Conservation (phyloP, 1,140 invertebrate genomes). For the Myzus persicae region DNA sequence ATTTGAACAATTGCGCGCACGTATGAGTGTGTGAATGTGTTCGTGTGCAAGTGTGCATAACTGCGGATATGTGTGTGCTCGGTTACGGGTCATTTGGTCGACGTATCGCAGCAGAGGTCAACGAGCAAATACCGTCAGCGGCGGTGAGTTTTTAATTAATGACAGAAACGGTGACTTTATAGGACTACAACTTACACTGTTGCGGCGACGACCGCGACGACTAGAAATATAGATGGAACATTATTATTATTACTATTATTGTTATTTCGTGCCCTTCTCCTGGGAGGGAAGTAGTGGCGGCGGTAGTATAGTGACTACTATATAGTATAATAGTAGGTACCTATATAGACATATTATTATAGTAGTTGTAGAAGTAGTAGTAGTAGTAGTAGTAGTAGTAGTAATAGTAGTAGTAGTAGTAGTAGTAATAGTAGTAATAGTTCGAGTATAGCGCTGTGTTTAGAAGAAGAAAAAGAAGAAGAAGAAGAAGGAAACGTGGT, state of each 20-base stretch:
- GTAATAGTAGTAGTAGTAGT: neutral
- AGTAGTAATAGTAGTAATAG: neutral
- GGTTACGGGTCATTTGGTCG: slow-evolving; percentile 13
- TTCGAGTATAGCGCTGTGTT: slow-evolving; percentile 11
- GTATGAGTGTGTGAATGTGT: neutral
- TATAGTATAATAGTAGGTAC: neutral
- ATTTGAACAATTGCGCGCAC: neutral
- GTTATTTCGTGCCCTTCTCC: slow-evolving; percentile 9
- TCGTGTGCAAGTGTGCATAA: neutral
- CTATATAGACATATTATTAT: neutral
- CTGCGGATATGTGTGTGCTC: neutral
- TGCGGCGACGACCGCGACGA: neutral
- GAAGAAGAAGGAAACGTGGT: slow-evolving; percentile 51
- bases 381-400: neutral
- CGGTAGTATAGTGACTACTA: neutral
- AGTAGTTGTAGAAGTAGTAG: neutral
- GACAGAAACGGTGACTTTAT: neutral
- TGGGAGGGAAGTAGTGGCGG: too few relatives aligned
- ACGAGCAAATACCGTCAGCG: slow-evolving; percentile 1
- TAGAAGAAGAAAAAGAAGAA: slow-evolving; percentile 44
- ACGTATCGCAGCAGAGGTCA: slow-evolving; percentile 3
- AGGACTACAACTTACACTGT: neutral
- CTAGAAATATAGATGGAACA: neutral
- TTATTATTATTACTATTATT: slow-evolving; percentile 8
- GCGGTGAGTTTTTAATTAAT: slow-evolving; percentile 6